Conservation (phyloP, 1,140 invertebrate species). For the Tetragonula clypearis region DNA sequence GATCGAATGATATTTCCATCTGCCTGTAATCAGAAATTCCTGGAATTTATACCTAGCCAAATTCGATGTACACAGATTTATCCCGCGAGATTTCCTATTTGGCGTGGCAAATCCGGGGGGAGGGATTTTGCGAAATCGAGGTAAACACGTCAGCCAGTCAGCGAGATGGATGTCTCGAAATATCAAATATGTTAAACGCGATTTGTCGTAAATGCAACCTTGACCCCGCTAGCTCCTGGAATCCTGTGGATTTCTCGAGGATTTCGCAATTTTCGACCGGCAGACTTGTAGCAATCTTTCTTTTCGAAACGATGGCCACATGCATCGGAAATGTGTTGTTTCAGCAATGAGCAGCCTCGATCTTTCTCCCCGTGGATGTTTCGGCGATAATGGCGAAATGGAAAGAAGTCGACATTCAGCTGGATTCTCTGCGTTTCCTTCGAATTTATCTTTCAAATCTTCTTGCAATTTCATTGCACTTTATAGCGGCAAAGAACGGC, state of each 20-base stretch:
- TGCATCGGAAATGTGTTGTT: slow-evolving; percentile 35
- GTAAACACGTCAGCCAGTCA: not conserved
- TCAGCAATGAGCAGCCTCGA: slow-evolving; percentile 8
- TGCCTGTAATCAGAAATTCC: not conserved
- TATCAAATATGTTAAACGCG: not conserved
- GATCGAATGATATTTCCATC: not conserved
- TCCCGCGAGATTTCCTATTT: not conserved
- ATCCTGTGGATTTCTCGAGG: not conserved
- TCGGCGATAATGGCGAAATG: too few species aligned
- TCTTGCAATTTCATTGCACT: not conserved
- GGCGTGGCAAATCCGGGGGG: not conserved
- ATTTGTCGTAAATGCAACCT: slow-evolving; percentile 5
- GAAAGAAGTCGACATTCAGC: not conserved
- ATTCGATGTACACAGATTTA: not conserved
- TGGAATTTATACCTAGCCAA: not conserved
- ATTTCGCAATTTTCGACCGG: slow-evolving; percentile 16
- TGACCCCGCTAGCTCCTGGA: not conserved
- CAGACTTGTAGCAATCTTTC: not conserved
- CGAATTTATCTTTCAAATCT: not conserved
- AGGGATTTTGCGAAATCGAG: not conserved
- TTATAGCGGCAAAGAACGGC: too few species aligned
- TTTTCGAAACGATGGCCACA: slow-evolving; percentile 9
- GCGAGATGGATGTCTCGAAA: not conserved
- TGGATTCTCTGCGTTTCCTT: not conserved
- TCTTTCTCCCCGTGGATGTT: not conserved